A percentile compares a stretch with the other conserved stretches of the same genome.
Conservation (phyloP, 1,140 invertebrate species). For the Druon quercuslanigerum region DNA sequence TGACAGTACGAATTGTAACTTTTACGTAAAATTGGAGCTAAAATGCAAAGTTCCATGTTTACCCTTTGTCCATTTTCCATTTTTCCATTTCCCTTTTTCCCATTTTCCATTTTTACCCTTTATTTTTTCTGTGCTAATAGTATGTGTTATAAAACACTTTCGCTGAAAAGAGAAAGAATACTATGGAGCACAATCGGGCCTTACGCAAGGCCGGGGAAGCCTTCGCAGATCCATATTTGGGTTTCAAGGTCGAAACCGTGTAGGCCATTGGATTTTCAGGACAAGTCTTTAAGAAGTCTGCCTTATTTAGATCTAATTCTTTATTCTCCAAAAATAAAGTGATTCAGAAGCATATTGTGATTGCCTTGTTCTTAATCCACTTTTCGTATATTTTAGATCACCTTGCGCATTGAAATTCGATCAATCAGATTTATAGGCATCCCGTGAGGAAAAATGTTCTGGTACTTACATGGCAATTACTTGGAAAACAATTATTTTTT, state of each 20-base stretch:
- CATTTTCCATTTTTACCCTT: no score
- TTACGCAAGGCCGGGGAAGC: slow-evolving; percentile 56
- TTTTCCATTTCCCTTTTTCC: no score
- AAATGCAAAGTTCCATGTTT: no score
- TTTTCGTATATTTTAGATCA: slow-evolving; percentile 50
- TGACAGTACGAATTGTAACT: no score
- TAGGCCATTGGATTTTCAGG: slow-evolving; percentile 64
- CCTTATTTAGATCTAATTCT: slow-evolving; percentile 58
- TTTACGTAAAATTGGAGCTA: no score
- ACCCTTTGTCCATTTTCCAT: no score
- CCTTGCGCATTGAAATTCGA: background rate
- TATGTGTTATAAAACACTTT: background rate
- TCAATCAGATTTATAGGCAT: no score
- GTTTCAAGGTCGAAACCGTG: slow-evolving; percentile 59
- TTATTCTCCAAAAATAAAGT: slow-evolving; percentile 46
- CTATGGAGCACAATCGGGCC: slow-evolving; percentile 55
- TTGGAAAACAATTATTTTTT: no score
- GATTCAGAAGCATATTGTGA: slow-evolving; percentile 43
- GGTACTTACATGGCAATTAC: no score
- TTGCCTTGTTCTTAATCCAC: slow-evolving; percentile 56
- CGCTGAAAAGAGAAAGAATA: background rate
- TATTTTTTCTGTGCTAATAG: background rate
- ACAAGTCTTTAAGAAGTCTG: slow-evolving; percentile 52
- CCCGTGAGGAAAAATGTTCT: no score
- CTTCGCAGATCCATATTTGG: slow-evolving; percentile 61